These are phyloP conservation scores for Nerophis ophidion DNA, from an alignment of 2,113 vertebrate genomes.

Conservation along the genomic window DNA sequence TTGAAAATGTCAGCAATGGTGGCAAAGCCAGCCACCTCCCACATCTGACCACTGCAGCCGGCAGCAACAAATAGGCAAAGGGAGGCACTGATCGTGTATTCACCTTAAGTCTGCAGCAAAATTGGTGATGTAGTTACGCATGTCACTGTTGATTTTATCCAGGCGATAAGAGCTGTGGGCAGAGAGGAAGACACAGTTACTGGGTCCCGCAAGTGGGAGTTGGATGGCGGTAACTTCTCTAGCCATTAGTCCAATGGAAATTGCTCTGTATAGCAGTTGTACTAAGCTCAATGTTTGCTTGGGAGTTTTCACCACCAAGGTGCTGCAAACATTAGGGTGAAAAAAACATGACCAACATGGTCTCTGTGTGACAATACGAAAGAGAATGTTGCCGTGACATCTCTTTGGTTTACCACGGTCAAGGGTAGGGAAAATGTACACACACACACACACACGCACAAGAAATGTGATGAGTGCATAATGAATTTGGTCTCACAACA, in stretches of 20 bases:
- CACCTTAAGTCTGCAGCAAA: conserved; percentile 79
- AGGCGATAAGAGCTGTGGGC: conserved; percentile 75
- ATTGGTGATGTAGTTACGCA: conserved; percentile 80
- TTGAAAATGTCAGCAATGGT: conserved; percentile 49
- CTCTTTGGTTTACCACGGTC: conserved; percentile 1
- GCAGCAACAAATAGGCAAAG: conserved; percentile 34
- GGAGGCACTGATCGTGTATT: conserved; percentile 50
- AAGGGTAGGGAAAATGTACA: conserved; percentile 10
- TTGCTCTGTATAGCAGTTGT: conserved; percentile 17
- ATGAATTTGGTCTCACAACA: conserved; percentile 12
- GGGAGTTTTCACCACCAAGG: conserved; percentile 42
- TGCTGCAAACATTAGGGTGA: conserved; percentile 61
- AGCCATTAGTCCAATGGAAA: conserved; percentile 19
- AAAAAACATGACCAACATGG: conserved; percentile 33
- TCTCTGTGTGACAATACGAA: conserved; percentile 17
- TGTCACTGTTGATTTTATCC: conserved; percentile 78
- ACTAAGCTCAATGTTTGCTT: conserved; percentile 58
- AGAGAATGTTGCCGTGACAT: conserved; percentile 8
- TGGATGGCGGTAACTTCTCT: conserved; percentile 40
- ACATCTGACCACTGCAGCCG: conserved; percentile 46
- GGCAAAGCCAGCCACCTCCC: conserved; percentile 46
- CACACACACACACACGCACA: neutral
- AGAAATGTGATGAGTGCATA: conserved; percentile 14
- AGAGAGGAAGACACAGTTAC: conserved; percentile 66
- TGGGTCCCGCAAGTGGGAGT: conserved; percentile 38